Evolutionary conservation across 92 coral and sea anemone genomes (phyloP).

Genomic region (Bergia puertoricense): DNA sequence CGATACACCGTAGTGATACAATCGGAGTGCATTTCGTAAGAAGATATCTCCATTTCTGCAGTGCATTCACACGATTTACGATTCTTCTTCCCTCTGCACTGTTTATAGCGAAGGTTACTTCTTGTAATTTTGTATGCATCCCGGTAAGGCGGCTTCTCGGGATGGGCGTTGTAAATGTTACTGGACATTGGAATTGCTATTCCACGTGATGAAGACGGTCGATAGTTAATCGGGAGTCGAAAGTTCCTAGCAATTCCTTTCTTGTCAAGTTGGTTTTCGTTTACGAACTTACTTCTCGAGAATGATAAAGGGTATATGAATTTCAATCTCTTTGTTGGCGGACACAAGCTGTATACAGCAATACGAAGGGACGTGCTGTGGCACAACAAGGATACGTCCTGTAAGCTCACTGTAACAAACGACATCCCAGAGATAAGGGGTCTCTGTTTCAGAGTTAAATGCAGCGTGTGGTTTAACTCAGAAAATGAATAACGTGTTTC

Average conservation of each 20-base stretch:
- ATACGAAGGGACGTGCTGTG: constrained; percentile 63
- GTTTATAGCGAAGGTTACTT: constrained; percentile 84
- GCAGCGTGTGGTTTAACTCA: constrained; percentile 64
- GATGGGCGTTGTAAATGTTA: constrained; percentile 89
- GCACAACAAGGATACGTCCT: constrained; percentile 79
- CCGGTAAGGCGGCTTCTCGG: constrained; percentile 85
- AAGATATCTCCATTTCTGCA: constrained; percentile 67
- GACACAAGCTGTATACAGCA: constrained; percentile 86
- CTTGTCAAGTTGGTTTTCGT: constrained; percentile 59
- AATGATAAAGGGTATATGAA: constrained; percentile 74
- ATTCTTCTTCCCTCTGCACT: constrained; percentile 67
- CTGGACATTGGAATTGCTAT: constrained; percentile 88
- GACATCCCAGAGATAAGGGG: constrained; percentile 82
- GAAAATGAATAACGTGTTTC: constrained; percentile 48
- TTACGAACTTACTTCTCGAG: constrained; percentile 57
- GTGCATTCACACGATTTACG: constrained; percentile 90
- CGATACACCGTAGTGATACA: constrained; percentile 86
- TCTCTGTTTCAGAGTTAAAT: constrained; percentile 63
- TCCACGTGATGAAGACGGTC: constrained; percentile 97
- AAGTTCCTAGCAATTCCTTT: constrained; percentile 73
- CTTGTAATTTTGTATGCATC: constrained; percentile 77
- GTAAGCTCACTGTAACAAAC: constrained; percentile 64
- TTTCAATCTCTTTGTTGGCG: constrained; percentile 80
- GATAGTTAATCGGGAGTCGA: constrained; percentile 84
- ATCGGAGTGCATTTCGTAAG: constrained; percentile 80